Evolutionary conservation across 2,888 invertebrate species (phyloP).

Genomic region (Pherbina coryleti): DNA sequence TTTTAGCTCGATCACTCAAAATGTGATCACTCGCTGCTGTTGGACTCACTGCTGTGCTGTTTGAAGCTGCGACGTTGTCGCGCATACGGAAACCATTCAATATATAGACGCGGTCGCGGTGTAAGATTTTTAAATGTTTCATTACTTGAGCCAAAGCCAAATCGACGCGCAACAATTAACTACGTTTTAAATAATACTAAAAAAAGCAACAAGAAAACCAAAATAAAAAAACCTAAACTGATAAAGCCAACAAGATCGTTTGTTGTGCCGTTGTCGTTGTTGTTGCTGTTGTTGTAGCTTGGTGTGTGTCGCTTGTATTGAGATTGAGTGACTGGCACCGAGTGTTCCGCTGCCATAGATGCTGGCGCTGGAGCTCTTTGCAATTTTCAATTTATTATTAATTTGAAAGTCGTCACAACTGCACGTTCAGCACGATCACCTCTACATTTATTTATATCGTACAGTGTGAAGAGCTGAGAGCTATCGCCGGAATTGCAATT

Average conservation of each 20-base stretch:
- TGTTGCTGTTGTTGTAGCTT: background rate
- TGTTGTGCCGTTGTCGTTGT: slow-evolving; percentile 14
- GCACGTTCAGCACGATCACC: slow-evolving; percentile 3
- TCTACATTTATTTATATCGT: background rate
- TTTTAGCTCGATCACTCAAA: background rate
- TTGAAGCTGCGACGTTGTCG: background rate
- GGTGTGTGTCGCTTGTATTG: slow-evolving; percentile 11
- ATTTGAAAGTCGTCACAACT: slow-evolving; percentile 37
- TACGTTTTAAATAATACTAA: slow-evolving; percentile 35
- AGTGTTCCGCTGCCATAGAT: slow-evolving; percentile 26
- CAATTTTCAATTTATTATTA: slow-evolving; percentile 34
- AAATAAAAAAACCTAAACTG: slow-evolving; percentile 21
- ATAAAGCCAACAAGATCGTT: slow-evolving; percentile 15
- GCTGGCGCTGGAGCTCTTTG: slow-evolving; percentile 24
- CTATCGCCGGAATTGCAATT: slow-evolving; percentile 18
- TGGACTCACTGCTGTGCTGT: background rate
- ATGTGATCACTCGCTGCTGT: background rate
- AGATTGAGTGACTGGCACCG: slow-evolving; percentile 37
- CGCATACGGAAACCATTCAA: background rate
- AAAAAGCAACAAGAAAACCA: background rate
- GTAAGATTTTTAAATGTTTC: slow-evolving; percentile 16
- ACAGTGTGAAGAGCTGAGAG: background rate
- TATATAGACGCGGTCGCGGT: background rate
- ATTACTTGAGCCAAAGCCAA: background rate
- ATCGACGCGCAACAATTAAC: slow-evolving; percentile 28